Evolutionary conservation across 2,888 invertebrate genomes (phyloP).

Genomic region (Phragmatobia fuliginosa): DNA sequence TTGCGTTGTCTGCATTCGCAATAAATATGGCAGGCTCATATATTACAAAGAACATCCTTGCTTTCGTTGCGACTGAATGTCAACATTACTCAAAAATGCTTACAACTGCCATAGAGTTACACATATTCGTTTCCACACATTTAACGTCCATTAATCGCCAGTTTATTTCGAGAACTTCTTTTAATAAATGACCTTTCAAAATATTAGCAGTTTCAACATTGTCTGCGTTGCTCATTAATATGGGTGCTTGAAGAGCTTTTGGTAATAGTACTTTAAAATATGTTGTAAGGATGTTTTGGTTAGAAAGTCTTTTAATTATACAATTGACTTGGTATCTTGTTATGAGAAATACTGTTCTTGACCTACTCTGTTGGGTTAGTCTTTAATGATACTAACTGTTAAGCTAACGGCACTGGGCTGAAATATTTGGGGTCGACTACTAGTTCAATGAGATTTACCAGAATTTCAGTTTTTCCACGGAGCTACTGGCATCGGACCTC

Average conservation of each 20-base stretch:
- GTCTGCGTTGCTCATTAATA: neutral
- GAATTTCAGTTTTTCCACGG: too few species aligned
- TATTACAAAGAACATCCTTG: neutral
- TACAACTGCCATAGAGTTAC: neutral
- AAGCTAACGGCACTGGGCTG: too few species aligned
- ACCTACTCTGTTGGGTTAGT: too few species aligned
- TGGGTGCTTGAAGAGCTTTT: constrained; percentile 3
- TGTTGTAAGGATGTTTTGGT: neutral
- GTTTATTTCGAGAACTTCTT: neutral
- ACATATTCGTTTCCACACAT: neutral
- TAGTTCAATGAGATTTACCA: too few species aligned
- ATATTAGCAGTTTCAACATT: constrained; percentile 1
- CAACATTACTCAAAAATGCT: neutral
- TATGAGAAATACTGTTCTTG: too few species aligned
- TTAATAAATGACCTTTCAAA: neutral
- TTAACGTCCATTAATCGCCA: neutral
- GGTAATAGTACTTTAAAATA: neutral
- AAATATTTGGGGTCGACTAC: too few species aligned
- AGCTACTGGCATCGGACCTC: too few species aligned
- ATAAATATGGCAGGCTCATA: too few species aligned
- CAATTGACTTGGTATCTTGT: too few species aligned
- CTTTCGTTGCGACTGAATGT: neutral
- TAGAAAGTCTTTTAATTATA: neutral
- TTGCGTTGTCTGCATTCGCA: too few species aligned
- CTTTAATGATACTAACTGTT: too few species aligned